Conservation (phyloP, 2,888 invertebrate species). For the Aphelenchoides bicaudatus region DNA sequence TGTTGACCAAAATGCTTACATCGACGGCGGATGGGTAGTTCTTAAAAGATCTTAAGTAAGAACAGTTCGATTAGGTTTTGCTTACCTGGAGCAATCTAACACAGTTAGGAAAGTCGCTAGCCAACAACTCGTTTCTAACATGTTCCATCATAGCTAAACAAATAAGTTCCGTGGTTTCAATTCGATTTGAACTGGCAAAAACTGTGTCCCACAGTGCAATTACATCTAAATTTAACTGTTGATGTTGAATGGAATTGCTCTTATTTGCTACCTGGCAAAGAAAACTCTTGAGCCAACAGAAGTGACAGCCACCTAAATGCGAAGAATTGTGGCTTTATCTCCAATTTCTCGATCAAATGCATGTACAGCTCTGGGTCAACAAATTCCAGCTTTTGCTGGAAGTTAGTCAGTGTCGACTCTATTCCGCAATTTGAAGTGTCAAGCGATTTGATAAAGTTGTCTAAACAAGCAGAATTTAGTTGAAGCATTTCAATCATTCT, state of each 20-base stretch:
- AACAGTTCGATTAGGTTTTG: background rate
- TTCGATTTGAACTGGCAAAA: conserved; percentile 82
- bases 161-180: conserved; percentile 83
- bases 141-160: conserved; percentile 97
- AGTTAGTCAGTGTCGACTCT: conserved; percentile 73
- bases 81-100: conserved; percentile 82
- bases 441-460: conserved; percentile 85
- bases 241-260: background rate
- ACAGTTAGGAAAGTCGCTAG: conserved; percentile 85
- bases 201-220: conserved; percentile 94
- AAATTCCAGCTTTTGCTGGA: conserved; percentile 73
- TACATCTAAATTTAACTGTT: conserved; percentile 76
- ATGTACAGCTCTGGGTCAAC: conserved; percentile 77
- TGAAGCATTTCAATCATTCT: no score
- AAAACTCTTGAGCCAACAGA: conserved; percentile 91
- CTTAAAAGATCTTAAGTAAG: conserved; percentile 30
- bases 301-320: conserved; percentile 90
- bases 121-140: conserved; percentile 78
- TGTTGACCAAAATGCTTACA: conserved; percentile 38
- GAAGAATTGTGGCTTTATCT: conserved; percentile 89
- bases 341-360: conserved; percentile 73
- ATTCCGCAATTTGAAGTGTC: conserved; percentile 68
- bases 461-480: no score
- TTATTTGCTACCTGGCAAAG: conserved; percentile 70
- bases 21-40: conserved; percentile 52